Percentiles rank a stretch among this genome's conserved stretches.
Conservation (phyloP, 2,797 vertebrate species). For the Gobionotothen gibberifrons region DNA sequence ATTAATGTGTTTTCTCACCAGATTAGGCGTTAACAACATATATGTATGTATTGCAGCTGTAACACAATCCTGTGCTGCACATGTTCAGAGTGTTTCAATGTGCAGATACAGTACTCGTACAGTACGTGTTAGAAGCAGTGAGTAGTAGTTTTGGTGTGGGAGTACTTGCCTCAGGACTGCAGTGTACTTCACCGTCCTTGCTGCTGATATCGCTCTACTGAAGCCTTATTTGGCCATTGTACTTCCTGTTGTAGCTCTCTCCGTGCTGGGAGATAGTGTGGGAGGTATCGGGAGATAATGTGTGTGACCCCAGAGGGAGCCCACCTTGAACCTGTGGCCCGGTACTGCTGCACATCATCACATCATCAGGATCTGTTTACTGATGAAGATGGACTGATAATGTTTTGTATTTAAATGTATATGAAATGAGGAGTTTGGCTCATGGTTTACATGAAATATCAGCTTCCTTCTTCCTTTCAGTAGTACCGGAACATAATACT, state of each 20-base stretch:
- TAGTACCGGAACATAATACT: background rate
- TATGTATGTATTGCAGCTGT: rapidly evolving
- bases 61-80: background rate
- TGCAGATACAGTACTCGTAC: background rate
- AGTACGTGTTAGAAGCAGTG: slow-evolving; percentile 36
- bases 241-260: slow-evolving; percentile 51
- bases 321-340: slow-evolving; percentile 40
- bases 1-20: background rate
- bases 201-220: slow-evolving; percentile 38
- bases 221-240: slow-evolving; percentile 55
- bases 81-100: background rate
- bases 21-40: background rate
- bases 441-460: background rate
- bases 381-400: background rate
- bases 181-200: slow-evolving; percentile 64
- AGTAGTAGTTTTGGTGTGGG: slow-evolving; percentile 64
- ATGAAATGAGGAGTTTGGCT: background rate
- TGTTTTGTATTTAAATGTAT: background rate
- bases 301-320: slow-evolving; percentile 59
- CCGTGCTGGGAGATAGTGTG: slow-evolving; percentile 46
- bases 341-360: slow-evolving; percentile 6
- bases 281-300: slow-evolving; percentile 68
- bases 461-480: background rate
- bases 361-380: background rate
- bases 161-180: slow-evolving; percentile 73